Evolutionary conservation across 2,797 vertebrate species (phyloP).

Genomic region (Babyrousa celebensis): DNA sequence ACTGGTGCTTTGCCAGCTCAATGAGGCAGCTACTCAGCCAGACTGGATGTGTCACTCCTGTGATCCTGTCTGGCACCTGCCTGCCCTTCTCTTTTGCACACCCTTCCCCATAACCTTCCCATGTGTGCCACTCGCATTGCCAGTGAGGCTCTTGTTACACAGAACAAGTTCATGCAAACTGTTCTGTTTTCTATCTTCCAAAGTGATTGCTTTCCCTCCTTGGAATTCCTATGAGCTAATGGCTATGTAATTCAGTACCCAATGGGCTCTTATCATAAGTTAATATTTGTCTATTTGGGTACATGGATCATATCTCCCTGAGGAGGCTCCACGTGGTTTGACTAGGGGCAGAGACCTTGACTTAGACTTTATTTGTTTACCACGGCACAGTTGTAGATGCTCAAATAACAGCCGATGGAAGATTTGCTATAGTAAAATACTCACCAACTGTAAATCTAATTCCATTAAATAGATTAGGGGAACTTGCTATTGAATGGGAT

Average conservation of each 20-base stretch:
- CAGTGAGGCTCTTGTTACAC: too few species aligned
- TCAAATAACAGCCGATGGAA: constrained; percentile 53
- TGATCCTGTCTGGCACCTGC: not conserved
- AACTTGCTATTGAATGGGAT: constrained; percentile 31
- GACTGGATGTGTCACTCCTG: not conserved
- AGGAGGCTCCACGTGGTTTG: constrained; percentile 3
- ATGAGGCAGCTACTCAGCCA: not conserved
- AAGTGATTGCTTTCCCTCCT: not conserved
- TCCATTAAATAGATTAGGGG: constrained; percentile 4
- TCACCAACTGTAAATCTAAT: not conserved
- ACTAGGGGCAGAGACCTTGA: not conserved
- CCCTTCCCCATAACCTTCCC: not conserved
- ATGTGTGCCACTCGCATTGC: not conserved
- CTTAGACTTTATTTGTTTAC: constrained; percentile 44
- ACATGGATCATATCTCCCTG: not conserved
- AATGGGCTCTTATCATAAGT: not conserved
- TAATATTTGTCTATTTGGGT: constrained; percentile 18
- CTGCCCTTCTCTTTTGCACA: not conserved
- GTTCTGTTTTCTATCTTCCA: not conserved
- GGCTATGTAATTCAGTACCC: not conserved
- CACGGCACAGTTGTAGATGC: not conserved
- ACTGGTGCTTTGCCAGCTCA: not conserved
- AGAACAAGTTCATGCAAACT: not conserved
- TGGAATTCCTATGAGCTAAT: not conserved
- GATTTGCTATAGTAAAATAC: not conserved